Percentiles rank a stretch among this genome's conserved stretches.
These are phyloP conservation scores for Platycheirus rosarum DNA, from an alignment of 2,888 invertebrate species.

Conservation along the genomic window DNA sequence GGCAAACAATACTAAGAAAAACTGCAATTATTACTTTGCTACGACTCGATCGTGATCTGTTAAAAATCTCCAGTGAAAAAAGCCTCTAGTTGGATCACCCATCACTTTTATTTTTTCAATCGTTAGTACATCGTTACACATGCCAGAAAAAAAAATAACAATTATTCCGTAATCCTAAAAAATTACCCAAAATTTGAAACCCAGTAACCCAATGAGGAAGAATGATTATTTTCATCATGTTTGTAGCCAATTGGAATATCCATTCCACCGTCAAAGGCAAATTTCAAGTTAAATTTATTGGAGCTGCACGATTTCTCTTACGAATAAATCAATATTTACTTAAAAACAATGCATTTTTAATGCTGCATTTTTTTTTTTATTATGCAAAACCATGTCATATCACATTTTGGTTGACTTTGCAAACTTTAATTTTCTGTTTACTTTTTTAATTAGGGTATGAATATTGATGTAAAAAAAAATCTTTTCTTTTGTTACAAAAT, in stretches of 20 bases:
- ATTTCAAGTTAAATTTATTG: conserved; percentile 26
- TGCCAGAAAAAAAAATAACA: no score
- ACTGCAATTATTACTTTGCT: no score
- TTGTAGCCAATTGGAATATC: conserved; percentile 7
- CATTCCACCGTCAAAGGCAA: not conserved
- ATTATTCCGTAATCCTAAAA: no score
- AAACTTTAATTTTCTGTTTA: not conserved
- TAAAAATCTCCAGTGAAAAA: no score
- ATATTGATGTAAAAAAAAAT: not conserved
- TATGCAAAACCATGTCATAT: conserved; percentile 17
- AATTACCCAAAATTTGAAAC: no score
- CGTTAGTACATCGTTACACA: no score
- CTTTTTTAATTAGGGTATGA: conserved; percentile 15
- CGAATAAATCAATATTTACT: conserved; percentile 61
- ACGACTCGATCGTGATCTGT: no score
- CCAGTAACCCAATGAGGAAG: conserved; percentile 16
- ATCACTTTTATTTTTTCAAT: no score
- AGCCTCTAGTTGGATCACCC: no score
- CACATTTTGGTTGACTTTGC: conserved; percentile 28
- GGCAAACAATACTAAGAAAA: no score
- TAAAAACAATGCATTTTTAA: conserved; percentile 37
- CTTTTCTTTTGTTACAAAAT: conserved; percentile 12
- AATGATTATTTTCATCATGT: conserved; percentile 38
- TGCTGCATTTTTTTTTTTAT: conserved; percentile 23
- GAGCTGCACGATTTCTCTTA: conserved; percentile 41